These are phyloP conservation scores for Motacilla alba DNA, from an alignment of 2,113 vertebrate genomes.

Conservation along the genomic window DNA sequence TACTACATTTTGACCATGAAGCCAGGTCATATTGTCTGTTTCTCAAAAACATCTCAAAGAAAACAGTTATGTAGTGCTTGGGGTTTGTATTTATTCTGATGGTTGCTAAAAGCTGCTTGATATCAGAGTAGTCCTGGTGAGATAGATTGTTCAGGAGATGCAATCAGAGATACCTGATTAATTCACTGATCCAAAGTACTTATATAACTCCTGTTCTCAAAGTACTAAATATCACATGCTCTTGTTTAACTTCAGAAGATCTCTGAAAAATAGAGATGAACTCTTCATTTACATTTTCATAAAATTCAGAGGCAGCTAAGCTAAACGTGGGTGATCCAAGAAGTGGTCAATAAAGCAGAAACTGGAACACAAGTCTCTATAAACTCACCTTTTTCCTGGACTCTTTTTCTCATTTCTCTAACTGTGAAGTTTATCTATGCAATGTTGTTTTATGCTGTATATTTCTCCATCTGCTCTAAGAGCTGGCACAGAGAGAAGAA, in stretches of 20 bases:
- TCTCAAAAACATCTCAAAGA: background rate
- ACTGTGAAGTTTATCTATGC: background rate
- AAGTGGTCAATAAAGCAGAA: background rate
- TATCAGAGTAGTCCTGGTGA: background rate
- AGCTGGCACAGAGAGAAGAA: background rate
- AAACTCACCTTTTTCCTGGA: background rate
- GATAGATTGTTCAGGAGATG: background rate
- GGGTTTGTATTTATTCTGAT: background rate
- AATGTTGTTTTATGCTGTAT: background rate
- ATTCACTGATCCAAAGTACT: background rate
- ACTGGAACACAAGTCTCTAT: background rate
- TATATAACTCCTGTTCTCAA: background rate
- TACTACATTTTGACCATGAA: background rate
- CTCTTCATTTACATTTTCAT: background rate
- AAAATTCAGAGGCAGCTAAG: background rate
- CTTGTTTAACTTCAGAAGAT: background rate
- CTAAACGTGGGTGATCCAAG: background rate
- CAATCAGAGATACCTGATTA: background rate
- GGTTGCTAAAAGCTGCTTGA: background rate
- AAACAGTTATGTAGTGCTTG: background rate
- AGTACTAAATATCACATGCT: background rate
- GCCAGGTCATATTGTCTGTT: rapidly evolving
- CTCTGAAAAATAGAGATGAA: background rate
- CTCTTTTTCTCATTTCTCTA: background rate
- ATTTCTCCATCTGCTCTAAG: background rate